Conservation (phyloP, 2,113 vertebrate species). For the Andinoacara biseriatus region DNA sequence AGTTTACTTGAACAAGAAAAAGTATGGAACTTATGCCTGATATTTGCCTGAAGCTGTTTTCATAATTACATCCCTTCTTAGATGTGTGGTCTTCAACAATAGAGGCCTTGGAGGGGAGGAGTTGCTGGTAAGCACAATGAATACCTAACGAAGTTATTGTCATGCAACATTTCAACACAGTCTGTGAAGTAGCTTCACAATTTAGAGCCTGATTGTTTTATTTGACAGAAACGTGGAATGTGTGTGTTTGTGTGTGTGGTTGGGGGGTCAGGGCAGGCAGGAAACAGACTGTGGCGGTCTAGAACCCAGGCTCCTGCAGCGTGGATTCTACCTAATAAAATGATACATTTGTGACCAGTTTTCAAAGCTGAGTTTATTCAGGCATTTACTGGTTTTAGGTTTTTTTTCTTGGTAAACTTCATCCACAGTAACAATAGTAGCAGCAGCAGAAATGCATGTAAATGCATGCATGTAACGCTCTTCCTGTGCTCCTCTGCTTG, state of each 20-base stretch:
- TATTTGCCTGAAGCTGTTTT: background rate
- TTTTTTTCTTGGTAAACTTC: background rate
- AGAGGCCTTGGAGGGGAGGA: conserved; percentile 83
- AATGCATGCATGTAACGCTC: background rate
- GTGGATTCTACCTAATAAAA: background rate
- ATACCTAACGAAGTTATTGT: background rate
- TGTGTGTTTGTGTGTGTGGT: too few relatives aligned
- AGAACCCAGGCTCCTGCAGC: background rate
- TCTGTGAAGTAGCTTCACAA: background rate
- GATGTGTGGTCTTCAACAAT: conserved; percentile 87
- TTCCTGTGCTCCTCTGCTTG: conserved; percentile 1
- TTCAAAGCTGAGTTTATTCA: background rate
- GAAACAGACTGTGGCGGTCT: background rate
- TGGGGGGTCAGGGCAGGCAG: background rate
- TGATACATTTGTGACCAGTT: background rate
- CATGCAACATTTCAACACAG: background rate
- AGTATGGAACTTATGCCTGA: background rate
- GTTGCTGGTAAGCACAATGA: conserved; percentile 79
- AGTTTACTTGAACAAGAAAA: background rate
- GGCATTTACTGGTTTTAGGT: rapidly evolving
- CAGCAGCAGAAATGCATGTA: background rate
- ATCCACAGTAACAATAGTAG: background rate
- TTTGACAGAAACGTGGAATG: too few relatives aligned
- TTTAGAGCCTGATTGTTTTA: background rate
- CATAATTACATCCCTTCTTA: conserved; percentile 41